Evolutionary conservation across 2,888 invertebrate genomes (phyloP).

Genomic region (Galerucella pusilla): DNA sequence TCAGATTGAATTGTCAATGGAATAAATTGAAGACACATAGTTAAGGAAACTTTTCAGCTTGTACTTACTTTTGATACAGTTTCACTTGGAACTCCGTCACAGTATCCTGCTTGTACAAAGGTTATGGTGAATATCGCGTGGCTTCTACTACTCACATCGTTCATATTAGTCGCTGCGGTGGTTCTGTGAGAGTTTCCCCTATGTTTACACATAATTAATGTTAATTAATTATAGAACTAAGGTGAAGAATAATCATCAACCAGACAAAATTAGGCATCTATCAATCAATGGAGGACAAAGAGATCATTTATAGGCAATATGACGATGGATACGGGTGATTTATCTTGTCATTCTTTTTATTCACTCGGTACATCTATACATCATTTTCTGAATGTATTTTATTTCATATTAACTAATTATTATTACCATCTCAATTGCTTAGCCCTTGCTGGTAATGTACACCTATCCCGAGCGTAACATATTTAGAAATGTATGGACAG

Average conservation of each 20-base stretch:
- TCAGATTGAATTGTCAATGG: neutral
- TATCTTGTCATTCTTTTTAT: too few relatives aligned
- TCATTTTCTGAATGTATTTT: too few relatives aligned
- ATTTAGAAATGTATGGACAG: too few relatives aligned
- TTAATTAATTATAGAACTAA: neutral
- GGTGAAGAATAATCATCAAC: neutral
- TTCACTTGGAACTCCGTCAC: constrained; percentile 89
- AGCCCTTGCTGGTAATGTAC: too few relatives aligned
- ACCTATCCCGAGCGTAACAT: too few relatives aligned
- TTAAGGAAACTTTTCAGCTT: neutral
- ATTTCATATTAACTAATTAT: too few relatives aligned
- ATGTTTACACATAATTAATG: neutral
- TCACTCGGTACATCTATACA: too few relatives aligned
- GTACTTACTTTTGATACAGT: constrained; percentile 82
- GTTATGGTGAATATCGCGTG: constrained; percentile 93
- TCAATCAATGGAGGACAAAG: too few relatives aligned
- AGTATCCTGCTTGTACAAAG: constrained; percentile 88
- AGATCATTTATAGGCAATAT: too few relatives aligned
- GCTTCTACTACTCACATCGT: constrained; percentile 90
- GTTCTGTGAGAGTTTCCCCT: constrained; percentile 88
- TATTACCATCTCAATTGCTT: too few relatives aligned
- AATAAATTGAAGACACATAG: neutral
- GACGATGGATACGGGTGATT: too few relatives aligned
- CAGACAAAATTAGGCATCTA: too few relatives aligned
- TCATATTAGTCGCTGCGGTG: constrained; percentile 92